Percentiles rank a stretch among this genome's conserved stretches.
phyloP scores from a whole-genome alignment of 2,113 vertebrate species.

The Gnathonemus echidnorhynchus region DNA sequence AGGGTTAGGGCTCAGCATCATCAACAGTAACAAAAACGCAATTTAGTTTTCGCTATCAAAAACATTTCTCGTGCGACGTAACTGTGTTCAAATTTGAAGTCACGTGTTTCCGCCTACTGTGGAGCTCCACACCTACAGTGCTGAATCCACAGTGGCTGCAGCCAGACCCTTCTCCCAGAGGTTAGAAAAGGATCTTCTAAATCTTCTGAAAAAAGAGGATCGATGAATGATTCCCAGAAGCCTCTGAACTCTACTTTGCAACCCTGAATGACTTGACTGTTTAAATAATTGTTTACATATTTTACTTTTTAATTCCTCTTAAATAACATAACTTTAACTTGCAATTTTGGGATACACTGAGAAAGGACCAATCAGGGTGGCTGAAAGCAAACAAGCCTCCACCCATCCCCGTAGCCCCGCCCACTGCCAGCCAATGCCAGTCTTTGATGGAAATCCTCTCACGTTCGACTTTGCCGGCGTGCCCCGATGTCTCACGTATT shows the following conservation, averaged over 20 bases:
- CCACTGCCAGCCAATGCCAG: background rate
- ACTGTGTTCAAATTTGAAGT: no score
- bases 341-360: background rate
- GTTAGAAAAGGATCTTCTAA: background rate
- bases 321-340: background rate
- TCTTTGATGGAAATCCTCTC: background rate
- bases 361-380: background rate
- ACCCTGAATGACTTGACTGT: background rate
- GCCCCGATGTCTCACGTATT: background rate
- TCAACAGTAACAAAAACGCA: no score
- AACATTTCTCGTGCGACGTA: no score
- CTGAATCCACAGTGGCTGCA: no score
- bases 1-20: no score
- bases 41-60: no score
- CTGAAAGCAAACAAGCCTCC: background rate
- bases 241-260: background rate
- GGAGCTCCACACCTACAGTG: no score
- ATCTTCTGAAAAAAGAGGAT: background rate
- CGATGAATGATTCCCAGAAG: background rate
- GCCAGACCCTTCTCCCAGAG: background rate
- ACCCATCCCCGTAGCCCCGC: background rate
- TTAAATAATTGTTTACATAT: background rate
- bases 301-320: background rate
- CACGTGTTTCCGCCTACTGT: no score
- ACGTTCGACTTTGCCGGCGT: background rate